Evolutionary conservation across 2,797 vertebrate genomes (phyloP), one percentile per base, ranked within the genome.

Genomic region (Gorsachius magnificus): DNA sequence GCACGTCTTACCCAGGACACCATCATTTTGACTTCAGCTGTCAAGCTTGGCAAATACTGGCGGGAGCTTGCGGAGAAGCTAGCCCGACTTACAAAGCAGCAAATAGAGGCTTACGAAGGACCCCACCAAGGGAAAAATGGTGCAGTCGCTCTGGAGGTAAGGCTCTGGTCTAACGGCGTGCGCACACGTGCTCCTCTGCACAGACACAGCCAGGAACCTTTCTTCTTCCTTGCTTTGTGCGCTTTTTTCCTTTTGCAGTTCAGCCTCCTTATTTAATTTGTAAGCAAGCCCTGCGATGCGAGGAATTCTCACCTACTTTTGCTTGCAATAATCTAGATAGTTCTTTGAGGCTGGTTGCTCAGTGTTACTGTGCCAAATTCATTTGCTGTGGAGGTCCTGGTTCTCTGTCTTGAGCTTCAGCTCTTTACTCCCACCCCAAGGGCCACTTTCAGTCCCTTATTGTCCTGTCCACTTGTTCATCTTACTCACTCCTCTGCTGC

Each of bases 21-120:
- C 36, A 98, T 99, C 79, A 98, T 99, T 96, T 97, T 99, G 91
- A 99, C 99, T 63, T 98, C 99, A 29, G 99, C 99, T 36, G 99
- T 99, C 92, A 99, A 99, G 94, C 98, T 99, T 54, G 99, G 99
- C 22, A 96, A 97, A 83, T 97, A 98, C 95, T 99, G 99, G 99
- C 98, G 99, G 89, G 99, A 99, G 95, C 98, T 99, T 3, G 99
- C 99, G 0, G 99, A 99, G 95, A 99, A 98, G 95, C 92, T 98
- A 29, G 98, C 98, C 45, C 98, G 98, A 91, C 98, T 99, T 54
- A 99, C 99, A 65, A 99, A 98, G 46, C 97, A 98, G 93, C 99
- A 99, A 94, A 99, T 99, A 2, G 98, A 99, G 26, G 97, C 97
- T 9, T 99, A 99, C 9, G 99, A 99, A 96, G 97, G 97, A 36